Evolutionary conservation across 2,888 invertebrate species (phyloP).

Genomic region (Portevinia maculata): DNA sequence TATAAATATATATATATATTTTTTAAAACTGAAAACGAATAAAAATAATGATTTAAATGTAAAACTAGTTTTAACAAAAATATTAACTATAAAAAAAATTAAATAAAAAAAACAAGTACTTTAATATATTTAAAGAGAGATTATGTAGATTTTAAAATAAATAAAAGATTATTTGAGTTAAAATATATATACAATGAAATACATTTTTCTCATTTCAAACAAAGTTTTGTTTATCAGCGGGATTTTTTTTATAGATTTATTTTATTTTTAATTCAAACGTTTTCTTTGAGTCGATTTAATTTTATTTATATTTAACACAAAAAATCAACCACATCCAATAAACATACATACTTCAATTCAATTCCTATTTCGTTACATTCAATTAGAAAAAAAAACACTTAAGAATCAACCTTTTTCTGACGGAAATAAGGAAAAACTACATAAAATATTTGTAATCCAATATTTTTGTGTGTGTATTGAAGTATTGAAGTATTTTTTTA

Average conservation of each 20-base stretch:
- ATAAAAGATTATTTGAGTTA: constrained; percentile 49
- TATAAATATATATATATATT: constrained; percentile 45
- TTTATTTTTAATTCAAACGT: constrained; percentile 20
- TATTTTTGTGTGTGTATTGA: constrained; percentile 74
- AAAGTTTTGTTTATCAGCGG: constrained; percentile 37
- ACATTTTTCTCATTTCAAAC: constrained; percentile 59
- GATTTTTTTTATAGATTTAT: constrained; percentile 28
- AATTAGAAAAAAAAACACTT: constrained; percentile 66
- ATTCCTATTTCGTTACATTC: constrained; percentile 50
- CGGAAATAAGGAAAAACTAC: constrained; percentile 43
- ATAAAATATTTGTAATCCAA: constrained; percentile 17
- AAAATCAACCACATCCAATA: constrained; percentile 47
- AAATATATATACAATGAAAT: constrained; percentile 56
- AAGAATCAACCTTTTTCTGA: constrained; percentile 7
- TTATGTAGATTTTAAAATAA: constrained; percentile 57
- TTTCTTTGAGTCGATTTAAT: constrained; percentile 17
- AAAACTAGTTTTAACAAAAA: constrained; percentile 67
- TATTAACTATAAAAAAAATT: constrained; percentile 73
- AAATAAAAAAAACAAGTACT: constrained; percentile 70
- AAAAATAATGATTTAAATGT: constrained; percentile 64
- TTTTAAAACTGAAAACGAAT: constrained; percentile 51
- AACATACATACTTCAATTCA: constrained; percentile 55
- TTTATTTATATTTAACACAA: constrained; percentile 46
- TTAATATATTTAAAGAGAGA: constrained; percentile 69
- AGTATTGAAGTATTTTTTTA: constrained; percentile 46